Evolutionary conservation across 1,140 invertebrate genomes (phyloP), one percentile per base, ranked within the genome.

Genomic region (Diorhabda sublineata): DNA sequence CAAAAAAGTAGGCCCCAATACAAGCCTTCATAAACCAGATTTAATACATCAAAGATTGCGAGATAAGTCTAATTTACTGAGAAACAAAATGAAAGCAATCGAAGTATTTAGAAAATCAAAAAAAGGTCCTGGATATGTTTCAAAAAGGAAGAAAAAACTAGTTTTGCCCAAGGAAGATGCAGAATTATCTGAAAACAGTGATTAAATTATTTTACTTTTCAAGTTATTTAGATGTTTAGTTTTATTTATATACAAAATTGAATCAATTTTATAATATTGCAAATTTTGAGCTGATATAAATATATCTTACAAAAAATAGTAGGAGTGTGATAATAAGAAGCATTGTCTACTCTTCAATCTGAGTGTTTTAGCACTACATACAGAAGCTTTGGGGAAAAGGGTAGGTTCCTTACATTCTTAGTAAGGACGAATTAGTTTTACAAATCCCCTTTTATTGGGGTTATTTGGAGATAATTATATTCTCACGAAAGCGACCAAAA

Each of bases 1-100:
- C 45, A 42, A 61, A 61, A 45, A 58, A 60, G 57, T 41, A 8
- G 43, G 7, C n/a, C 44, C 61, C 58, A 9, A 58, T 59, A 6
- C 45, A 64, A 52, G 47, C 56, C 43, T 75, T 45, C 75, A 76
- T 9, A 73, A 75, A 60, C 82, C 84, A 78, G 87, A 91, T 83
- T 80, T 86, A 2, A 93, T 93, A 78, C 90, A 90, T 1, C 91
- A 93, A 78, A 85, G 87, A 70, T 88, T 92, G 76, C 86, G 85
- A 67, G 87, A 90, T 66, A 87, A 88, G 79, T 81, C 83, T 66
- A 84, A 85, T 74, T 80, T 89, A 57, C 79, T 89, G 47, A 83
- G 88, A 73, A 90, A 87, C 61, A 93, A 91, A 82, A 74, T 90
- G 52, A 89, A 89, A 79, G 92, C 92, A 6, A 91, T 92, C 58